A percentile compares a stretch with the other conserved stretches of the same genome.
These are phyloP conservation scores for Crotalus tigris DNA, from an alignment of 2,113 vertebrate genomes.

Conservation along the genomic window DNA sequence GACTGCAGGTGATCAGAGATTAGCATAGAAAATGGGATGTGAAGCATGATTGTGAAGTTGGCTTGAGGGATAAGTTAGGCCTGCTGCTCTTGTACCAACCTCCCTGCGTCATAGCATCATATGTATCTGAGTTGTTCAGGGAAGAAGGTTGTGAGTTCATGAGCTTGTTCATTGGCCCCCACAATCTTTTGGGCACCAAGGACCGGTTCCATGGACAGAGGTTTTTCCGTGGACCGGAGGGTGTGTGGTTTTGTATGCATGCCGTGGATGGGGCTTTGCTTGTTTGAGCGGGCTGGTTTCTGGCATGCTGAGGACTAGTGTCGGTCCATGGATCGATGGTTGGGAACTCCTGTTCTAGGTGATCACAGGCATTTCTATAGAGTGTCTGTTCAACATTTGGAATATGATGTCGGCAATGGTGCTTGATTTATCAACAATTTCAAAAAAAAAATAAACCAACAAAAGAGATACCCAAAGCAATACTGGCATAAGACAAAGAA, in stretches of 20 bases:
- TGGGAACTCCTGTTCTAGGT: no score
- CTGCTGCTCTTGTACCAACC: not conserved
- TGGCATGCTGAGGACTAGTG: no score
- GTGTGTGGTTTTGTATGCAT: no score
- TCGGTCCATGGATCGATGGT: no score
- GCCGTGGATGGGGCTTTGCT: no score
- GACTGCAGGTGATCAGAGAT: not conserved
- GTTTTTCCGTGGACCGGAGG: no score
- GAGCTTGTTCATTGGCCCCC: no score
- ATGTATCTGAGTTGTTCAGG: not conserved
- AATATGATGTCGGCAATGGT: not conserved
- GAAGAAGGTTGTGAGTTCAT: not conserved
- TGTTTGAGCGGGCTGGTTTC: no score
- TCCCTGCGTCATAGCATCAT: not conserved
- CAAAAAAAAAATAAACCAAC: not conserved
- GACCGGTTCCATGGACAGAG: no score
- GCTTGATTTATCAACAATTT: not conserved
- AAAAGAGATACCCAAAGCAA: not conserved
- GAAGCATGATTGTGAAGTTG: not conserved
- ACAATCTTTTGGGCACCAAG: no score
- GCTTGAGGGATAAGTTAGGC: not conserved
- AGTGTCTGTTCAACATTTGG: not conserved
- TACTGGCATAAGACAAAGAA: not conserved
- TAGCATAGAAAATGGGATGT: not conserved
- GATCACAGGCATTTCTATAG: not conserved